phyloP scores from a whole-genome alignment of 2,113 vertebrate species.

The Pseudorectes ferrugineus region DNA sequence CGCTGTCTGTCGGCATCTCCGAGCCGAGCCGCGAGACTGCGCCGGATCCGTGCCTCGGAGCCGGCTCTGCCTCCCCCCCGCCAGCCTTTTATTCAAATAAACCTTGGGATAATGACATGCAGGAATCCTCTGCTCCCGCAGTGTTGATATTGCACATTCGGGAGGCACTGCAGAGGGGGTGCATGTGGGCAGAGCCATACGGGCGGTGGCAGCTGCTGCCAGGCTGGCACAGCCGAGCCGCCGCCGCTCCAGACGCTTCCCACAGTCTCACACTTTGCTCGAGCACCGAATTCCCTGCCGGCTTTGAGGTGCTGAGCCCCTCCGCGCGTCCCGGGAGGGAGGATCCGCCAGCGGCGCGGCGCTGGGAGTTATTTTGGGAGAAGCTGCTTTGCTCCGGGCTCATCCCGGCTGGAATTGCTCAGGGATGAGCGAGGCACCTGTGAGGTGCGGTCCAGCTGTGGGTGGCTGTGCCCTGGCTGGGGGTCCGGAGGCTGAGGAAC shows the following conservation, averaged over 20 bases:
- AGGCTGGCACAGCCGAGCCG: constrained; percentile 32
- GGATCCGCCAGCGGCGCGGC: neutral
- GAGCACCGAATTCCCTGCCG: neutral
- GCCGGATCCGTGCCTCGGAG: constrained; percentile 8
- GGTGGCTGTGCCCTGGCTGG: too few species aligned
- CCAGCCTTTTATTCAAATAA: constrained; percentile 42
- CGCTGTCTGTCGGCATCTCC: constrained; percentile 12
- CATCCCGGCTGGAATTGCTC: neutral
- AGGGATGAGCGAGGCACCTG: accelerated
- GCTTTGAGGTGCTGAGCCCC: neutral
- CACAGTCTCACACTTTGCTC: constrained; percentile 49
- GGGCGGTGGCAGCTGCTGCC: constrained; percentile 53
- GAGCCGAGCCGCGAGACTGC: constrained; percentile 42
- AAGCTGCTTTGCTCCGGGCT: accelerated
- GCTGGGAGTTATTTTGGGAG: neutral
- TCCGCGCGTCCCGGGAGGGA: neutral
- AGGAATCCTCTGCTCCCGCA: constrained; percentile 27
- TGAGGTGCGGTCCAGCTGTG: accelerated
- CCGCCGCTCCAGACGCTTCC: constrained; percentile 10
- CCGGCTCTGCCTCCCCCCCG: neutral
- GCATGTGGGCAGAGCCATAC: constrained; percentile 58
- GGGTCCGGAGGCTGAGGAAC: neutral
- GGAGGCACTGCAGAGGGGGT: constrained; percentile 22
- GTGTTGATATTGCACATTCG: constrained; percentile 54
- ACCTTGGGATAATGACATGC: constrained; percentile 51